A percentile compares a stretch with the other conserved stretches of the same genome.
Evolutionary conservation across 2,888 invertebrate species (phyloP).

Genomic region (Pollenia amentaria): DNA sequence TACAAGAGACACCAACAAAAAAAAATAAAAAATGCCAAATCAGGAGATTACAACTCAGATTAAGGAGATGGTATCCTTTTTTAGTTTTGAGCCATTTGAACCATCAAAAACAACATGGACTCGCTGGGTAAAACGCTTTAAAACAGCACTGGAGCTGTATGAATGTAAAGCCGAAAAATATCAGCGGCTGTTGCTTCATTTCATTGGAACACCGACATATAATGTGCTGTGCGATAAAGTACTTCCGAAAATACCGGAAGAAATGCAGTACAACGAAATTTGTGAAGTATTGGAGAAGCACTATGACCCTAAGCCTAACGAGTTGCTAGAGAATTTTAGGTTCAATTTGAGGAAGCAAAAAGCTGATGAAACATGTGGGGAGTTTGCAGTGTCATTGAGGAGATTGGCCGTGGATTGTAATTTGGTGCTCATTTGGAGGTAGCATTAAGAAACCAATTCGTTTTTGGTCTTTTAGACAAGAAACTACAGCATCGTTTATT

Average conservation of each 20-base stretch:
- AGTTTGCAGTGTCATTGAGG: conserved; percentile 32
- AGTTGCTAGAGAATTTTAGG: conserved; percentile 44
- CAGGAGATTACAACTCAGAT: too few relatives aligned
- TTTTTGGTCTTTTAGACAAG: conserved; percentile 62
- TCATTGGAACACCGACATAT: conserved; percentile 15
- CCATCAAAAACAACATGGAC: background rate
- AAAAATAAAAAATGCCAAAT: too few relatives aligned
- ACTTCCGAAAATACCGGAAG: background rate
- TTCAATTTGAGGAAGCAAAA: conserved; percentile 40
- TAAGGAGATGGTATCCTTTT: background rate
- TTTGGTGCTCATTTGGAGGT: conserved; percentile 52
- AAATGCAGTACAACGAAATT: background rate
- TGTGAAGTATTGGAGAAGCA: conserved; percentile 23
- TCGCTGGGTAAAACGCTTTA: background rate
- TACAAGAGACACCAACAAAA: too few relatives aligned
- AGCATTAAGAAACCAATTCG: conserved; percentile 68
- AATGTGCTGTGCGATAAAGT: conserved; percentile 31
- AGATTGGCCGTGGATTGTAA: conserved; percentile 45
- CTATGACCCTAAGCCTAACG: conserved; percentile 41
- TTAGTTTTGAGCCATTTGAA: conserved; percentile 29
- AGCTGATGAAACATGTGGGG: background rate
- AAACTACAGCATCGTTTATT: conserved; percentile 61
- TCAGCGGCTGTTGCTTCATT: conserved; percentile 26
- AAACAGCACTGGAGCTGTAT: background rate
- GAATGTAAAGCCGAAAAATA: background rate